Evolutionary conservation across 2,888 invertebrate genomes (phyloP), one percentile per base, ranked within the genome.

Genomic region (Agrotis segetum): DNA sequence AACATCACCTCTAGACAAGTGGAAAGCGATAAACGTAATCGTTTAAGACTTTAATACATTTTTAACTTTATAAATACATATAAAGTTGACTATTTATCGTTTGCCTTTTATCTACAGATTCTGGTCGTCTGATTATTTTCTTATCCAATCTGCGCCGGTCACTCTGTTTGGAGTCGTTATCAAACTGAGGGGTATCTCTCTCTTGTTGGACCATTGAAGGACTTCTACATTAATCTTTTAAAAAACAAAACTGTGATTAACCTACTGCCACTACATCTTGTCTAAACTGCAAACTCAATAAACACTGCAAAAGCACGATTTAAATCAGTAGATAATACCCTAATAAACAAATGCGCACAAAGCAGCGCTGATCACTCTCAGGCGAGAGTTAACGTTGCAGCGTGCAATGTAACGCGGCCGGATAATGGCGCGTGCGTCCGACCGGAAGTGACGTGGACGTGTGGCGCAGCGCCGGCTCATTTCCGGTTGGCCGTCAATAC

Each of bases 401-500:
- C 67, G 60, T 67, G 55, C 63, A 61, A 53, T 55, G 65, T 77
- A 69, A 60, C 67, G 62, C 60, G 62, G 49, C 61, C 63, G 67
- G 65, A 83, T 83, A 77, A 73, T 77, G 73, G 73, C 73, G 82
- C 82, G 72, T 77, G 83, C 72, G 82, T 68, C 68, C 76, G 62
- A 68, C 56, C 67, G 79, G 74, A 84, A 84, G 70, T 84, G 85
- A 78, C 72, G 84, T 52, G 62, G 77, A 77, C 65, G 71, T 69
- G 64, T 72, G 74, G 74, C 79, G 79, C 60, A 79, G 74, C 67
- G 53, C 55, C 65, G 63, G 72, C 77, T 79, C 74, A 83, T 75
- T 74, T 82, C 82, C 79, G 69, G 64, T 44, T 29, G 61, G 56
- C 46, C 73, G 62, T 68, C 70, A 71, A 55, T 73, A 67, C 52